Evolutionary conservation across 1,140 invertebrate species (phyloP).

Genomic region (Euglossa dilemma): DNA sequence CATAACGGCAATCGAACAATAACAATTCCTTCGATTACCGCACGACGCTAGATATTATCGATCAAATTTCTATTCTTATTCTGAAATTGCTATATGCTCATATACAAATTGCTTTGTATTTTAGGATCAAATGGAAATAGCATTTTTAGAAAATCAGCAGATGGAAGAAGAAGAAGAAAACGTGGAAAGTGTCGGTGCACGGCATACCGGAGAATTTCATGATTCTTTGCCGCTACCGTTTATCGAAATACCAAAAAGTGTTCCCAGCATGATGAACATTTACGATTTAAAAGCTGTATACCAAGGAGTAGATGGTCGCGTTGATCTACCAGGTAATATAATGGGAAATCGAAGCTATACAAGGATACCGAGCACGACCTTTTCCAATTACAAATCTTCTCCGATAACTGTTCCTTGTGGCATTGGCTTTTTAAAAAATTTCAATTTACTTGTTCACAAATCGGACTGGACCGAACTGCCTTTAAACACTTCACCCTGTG

Average conservation of each 20-base stretch:
- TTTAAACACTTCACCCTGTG: not conserved
- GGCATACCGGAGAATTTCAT: constrained; percentile 79
- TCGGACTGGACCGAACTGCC: not conserved
- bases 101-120: not conserved
- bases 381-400: not conserved
- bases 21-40: too few species aligned
- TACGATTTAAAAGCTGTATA: not conserved
- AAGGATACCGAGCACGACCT: too few species aligned
- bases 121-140: not conserved
- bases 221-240: constrained; percentile 75
- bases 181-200: constrained; percentile 61
- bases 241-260: constrained; percentile 19
- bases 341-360: not conserved
- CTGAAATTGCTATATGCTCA: not conserved
- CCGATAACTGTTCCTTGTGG: not conserved
- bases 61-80: not conserved
- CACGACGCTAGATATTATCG: too few species aligned
- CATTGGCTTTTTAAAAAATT: not conserved
- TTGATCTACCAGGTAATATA: not conserved
- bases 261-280: not conserved
- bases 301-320: not conserved
- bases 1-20: too few species aligned
- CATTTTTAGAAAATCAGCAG: constrained; percentile 60
- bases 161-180: constrained; percentile 64
- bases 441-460: not conserved